These are phyloP conservation scores for Ageneiosus marmoratus DNA, from an alignment of 2,113 vertebrate species.

Conservation along the genomic window DNA sequence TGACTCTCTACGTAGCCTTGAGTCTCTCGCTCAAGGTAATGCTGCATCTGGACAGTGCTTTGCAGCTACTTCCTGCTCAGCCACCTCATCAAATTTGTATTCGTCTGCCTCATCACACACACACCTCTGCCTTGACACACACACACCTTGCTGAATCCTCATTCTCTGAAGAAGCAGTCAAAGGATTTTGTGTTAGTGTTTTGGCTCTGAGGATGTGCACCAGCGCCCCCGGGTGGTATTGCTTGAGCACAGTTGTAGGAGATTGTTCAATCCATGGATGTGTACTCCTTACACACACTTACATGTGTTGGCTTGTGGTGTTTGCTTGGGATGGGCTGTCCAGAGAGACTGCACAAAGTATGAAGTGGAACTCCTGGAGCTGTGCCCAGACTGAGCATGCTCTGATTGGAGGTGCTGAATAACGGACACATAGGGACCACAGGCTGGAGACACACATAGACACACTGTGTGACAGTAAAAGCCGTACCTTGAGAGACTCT, in stretches of 20 bases:
- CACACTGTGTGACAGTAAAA: background rate
- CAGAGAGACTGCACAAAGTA: constrained; percentile 20
- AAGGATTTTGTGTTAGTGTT: constrained; percentile 93
- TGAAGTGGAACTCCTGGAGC: background rate
- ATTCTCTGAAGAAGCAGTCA: constrained; percentile 82
- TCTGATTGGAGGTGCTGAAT: constrained; percentile 10
- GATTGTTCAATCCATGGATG: background rate
- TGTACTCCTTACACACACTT: constrained; percentile 22
- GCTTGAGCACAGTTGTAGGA: constrained; percentile 4
- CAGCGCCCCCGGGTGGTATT: constrained; percentile 79
- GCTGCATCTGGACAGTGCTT: constrained; percentile 89
- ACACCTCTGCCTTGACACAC: constrained; percentile 82
- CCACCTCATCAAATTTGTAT: constrained; percentile 75
- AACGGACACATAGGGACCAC: constrained; percentile 10
- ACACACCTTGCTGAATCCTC: constrained; percentile 50
- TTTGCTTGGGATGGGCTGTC: constrained; percentile 9
- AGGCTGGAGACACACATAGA: constrained; percentile 2
- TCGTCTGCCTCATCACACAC: constrained; percentile 73
- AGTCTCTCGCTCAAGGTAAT: constrained; percentile 78
- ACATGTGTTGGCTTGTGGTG: constrained; percentile 15
- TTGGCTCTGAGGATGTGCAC: constrained; percentile 92
- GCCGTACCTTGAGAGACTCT: constrained; percentile 6
- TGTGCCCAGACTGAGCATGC: background rate
- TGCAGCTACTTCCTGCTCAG: constrained; percentile 84
- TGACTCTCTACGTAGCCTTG: constrained; percentile 88